Percentiles rank a stretch among this genome's conserved stretches.
Evolutionary conservation across 2,888 invertebrate genomes (phyloP).

Genomic region (Thereva nobilitata): DNA sequence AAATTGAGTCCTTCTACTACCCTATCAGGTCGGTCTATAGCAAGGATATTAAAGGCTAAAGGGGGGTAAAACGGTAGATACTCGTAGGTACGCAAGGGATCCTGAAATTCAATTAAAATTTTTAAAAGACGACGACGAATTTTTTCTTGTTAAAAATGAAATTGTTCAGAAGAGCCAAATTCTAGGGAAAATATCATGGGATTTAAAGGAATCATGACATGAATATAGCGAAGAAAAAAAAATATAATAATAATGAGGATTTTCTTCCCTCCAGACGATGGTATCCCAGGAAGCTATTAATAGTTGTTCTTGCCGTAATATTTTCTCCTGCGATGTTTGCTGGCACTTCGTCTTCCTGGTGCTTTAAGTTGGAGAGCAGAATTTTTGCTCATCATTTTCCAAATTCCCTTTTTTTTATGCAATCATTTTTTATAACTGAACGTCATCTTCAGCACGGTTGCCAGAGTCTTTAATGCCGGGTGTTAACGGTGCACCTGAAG

Average conservation of each 20-base stretch:
- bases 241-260: not conserved
- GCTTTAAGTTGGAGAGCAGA: not conserved
- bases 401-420: conserved; percentile 3
- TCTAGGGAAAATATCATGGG: conserved; percentile 11
- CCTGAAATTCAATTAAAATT: conserved; percentile 34
- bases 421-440: conserved; percentile 21
- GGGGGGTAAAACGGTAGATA: not conserved
- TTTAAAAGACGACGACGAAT: conserved; percentile 32
- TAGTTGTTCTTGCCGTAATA: conserved; percentile 30
- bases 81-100: not conserved
- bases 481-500: conserved; percentile 16
- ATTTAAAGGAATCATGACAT: conserved; percentile 20
- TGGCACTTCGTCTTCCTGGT: conserved; percentile 2
- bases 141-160: conserved; percentile 18
- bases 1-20: conserved; percentile 29
- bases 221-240: conserved; percentile 30
- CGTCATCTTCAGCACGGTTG: not conserved
- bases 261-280: conserved; percentile 19
- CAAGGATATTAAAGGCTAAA: conserved; percentile 11
- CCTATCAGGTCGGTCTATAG: conserved; percentile 28
- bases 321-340: not conserved
- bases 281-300: conserved; percentile 31
- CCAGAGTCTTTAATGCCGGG: not conserved
- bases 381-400: conserved; percentile 13
- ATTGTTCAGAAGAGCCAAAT: conserved; percentile 24